phyloP scores from a whole-genome alignment of 1,140 invertebrate species.

The Megalopta genalis region DNA sequence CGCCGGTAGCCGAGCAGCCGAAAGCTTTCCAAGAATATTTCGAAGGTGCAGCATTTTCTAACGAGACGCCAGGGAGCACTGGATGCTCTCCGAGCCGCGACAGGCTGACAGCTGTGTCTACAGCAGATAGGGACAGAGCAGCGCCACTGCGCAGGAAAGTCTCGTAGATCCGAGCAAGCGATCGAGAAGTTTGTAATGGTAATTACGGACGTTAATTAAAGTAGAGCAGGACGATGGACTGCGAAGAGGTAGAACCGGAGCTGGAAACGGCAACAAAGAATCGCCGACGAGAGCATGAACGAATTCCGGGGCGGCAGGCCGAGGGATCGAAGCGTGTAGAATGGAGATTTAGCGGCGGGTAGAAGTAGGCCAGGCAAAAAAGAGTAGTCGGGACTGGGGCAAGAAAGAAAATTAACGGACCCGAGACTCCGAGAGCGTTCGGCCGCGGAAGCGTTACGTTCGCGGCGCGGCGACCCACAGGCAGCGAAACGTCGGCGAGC shows the following conservation, averaged over 20 bases:
- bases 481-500: not conserved
- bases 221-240: too few species aligned
- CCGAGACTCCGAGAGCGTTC: too few species aligned
- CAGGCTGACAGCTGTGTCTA: too few species aligned
- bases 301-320: not conserved
- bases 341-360: not conserved
- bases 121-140: too few species aligned
- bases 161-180: too few species aligned
- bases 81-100: too few species aligned
- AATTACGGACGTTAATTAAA: too few species aligned
- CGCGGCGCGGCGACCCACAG: not conserved
- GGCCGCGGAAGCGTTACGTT: not conserved
- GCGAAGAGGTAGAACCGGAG: not conserved
- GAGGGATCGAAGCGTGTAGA: not conserved
- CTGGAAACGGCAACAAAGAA: not conserved
- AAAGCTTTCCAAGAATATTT: too few species aligned
- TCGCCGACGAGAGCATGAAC: not conserved
- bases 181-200: not conserved
- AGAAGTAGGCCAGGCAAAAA: not conserved
- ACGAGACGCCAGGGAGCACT: too few species aligned
- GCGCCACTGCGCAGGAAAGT: too few species aligned
- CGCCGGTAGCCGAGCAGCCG: too few species aligned
- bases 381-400: not conserved
- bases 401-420: not conserved
- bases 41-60: too few species aligned